phyloP scores from a whole-genome alignment of 37 sponge, comb jelly and placozoan genomes.

The Cliona cf. orientalis region DNA sequence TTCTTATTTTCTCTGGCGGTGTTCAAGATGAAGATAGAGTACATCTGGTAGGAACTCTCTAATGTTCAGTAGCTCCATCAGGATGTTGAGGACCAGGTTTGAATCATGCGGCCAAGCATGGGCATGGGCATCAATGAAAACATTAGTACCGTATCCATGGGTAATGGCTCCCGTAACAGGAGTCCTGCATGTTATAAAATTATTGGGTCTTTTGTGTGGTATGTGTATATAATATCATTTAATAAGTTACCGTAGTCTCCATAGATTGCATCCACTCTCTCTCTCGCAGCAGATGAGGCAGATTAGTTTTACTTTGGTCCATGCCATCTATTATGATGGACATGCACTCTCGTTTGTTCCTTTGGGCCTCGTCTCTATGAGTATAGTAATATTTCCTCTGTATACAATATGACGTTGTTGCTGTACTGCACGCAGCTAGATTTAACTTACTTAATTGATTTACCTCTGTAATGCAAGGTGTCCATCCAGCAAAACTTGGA shows the following conservation, averaged over 20 bases:
- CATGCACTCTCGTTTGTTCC: neutral
- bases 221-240: neutral
- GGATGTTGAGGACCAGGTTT: constrained; percentile 14
- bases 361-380: neutral
- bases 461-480: neutral
- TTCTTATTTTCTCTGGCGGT: constrained; percentile 49
- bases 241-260: neutral
- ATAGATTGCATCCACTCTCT: neutral
- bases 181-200: neutral
- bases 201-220: neutral
- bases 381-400: neutral
- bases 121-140: too few relatives aligned
- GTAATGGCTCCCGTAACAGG: neutral
- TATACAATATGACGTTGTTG: too few relatives aligned
- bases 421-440: too few relatives aligned
- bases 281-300: constrained; percentile 4
- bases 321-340: constrained; percentile 11
- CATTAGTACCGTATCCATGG: neutral
- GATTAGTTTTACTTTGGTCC: constrained; percentile 18
- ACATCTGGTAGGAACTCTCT: neutral
- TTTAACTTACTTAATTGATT: too few relatives aligned
- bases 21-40: constrained; percentile 39
- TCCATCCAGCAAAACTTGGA: neutral
- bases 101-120: neutral
- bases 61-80: neutral